Percentiles rank a stretch among this genome's conserved stretches.
These are phyloP conservation scores for Tipula unca DNA, from an alignment of 2,888 invertebrate species.

Conservation along the genomic window DNA sequence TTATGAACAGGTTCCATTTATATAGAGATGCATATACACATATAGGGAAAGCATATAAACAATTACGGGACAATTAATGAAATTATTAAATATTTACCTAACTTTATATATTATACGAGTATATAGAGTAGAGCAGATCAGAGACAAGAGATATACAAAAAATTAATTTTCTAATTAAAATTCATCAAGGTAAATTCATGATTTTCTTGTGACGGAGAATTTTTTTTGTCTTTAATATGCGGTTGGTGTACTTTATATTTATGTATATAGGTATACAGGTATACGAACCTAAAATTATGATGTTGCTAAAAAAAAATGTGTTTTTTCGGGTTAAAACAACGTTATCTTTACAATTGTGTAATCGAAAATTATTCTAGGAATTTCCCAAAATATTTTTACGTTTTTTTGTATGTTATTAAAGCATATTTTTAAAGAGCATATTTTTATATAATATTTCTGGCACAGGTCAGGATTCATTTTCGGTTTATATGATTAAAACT, in stretches of 20 bases:
- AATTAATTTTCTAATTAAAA: neutral
- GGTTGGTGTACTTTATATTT: neutral
- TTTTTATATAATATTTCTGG: too few species aligned
- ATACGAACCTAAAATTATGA: neutral
- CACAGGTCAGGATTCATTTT: too few species aligned
- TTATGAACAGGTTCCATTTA: neutral
- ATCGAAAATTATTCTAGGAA: neutral
- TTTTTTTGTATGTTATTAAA: neutral
- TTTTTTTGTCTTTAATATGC: neutral
- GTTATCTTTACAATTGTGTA: too few species aligned
- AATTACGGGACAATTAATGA: neutral
- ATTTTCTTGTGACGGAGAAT: neutral
- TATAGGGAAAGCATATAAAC: neutral
- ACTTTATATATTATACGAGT: too few species aligned
- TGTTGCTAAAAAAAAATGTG: neutral
- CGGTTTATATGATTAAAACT: too few species aligned
- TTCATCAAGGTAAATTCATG: neutral
- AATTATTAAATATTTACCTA: neutral
- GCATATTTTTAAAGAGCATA: neutral
- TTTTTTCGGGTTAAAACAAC: neutral
- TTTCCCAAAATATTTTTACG: neutral
- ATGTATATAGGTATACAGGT: neutral
- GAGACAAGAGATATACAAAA: neutral
- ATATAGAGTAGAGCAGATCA: neutral
- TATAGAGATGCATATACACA: too few species aligned